phyloP scores from a whole-genome alignment of 2,113 vertebrate species.

The Onychostoma macrolepis region DNA sequence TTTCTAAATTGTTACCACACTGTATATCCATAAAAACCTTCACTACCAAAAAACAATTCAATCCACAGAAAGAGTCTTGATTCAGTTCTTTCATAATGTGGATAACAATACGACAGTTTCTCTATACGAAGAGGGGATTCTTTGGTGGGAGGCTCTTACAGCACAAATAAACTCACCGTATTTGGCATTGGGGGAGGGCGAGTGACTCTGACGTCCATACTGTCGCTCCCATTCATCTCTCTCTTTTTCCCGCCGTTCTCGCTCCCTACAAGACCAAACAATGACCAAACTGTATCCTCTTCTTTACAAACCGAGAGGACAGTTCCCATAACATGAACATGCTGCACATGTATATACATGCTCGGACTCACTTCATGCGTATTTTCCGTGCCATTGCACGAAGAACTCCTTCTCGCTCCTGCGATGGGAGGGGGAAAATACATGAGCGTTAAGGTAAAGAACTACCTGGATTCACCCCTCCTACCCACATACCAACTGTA shows the following conservation, averaged over 20 bases:
- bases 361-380: conserved; percentile 88
- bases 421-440: conserved; percentile 48
- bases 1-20: neutral
- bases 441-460: neutral
- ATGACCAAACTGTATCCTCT: conserved; percentile 13
- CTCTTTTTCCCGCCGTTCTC: conserved; percentile 89
- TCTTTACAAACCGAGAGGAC: conserved; percentile 30
- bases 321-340: conserved; percentile 1
- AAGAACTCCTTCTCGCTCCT: conserved; percentile 93
- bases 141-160: neutral
- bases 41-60: neutral
- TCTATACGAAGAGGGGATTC: neutral
- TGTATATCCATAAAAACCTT: neutral
- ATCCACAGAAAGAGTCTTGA: neutral
- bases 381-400: conserved; percentile 95
- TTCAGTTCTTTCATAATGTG: neutral
- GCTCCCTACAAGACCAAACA: conserved; percentile 79
- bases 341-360: conserved; percentile 5
- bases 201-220: conserved; percentile 88
- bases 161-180: conserved; percentile 75
- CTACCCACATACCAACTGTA: neutral
- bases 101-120: neutral
- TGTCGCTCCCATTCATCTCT: conserved; percentile 92
- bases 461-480: neutral
- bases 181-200: conserved; percentile 84